Percentiles rank a stretch among this genome's conserved stretches.
Conservation (phyloP, 2,888 invertebrate species). For the Cerastis leucographa region DNA sequence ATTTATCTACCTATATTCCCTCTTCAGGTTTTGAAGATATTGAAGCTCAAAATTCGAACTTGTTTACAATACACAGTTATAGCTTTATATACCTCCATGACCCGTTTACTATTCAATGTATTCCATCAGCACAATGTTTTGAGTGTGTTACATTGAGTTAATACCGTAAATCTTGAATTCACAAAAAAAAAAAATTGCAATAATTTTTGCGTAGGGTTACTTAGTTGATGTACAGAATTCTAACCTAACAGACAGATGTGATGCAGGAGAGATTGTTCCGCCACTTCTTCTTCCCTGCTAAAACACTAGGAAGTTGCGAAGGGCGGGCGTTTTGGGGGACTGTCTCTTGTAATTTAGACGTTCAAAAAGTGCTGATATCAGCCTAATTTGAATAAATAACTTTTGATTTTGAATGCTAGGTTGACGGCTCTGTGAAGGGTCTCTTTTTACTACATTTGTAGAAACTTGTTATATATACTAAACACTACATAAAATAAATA, state of each 20-base stretch:
- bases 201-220: background rate
- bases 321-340: too few relatives aligned
- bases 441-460: background rate
- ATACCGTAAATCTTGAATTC: too few relatives aligned
- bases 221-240: background rate
- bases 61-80: background rate
- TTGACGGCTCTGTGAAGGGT: background rate
- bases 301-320: too few relatives aligned
- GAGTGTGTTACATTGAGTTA: background rate
- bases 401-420: too few relatives aligned
- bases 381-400: too few relatives aligned
- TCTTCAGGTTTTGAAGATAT: background rate
- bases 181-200: background rate
- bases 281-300: too few relatives aligned
- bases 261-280: too few relatives aligned
- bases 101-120: background rate
- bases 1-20: background rate
- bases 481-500: too few relatives aligned
- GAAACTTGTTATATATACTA: background rate
- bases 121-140: background rate
- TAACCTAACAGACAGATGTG: too few relatives aligned
- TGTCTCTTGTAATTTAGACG: too few relatives aligned
- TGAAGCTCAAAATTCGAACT: background rate
- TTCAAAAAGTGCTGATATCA: too few relatives aligned
- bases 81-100: background rate